Base-by-base conservation (phyloP, 2,113 vertebrate genomes). In the Pseudorhombus dupliciocellatus region DNA sequence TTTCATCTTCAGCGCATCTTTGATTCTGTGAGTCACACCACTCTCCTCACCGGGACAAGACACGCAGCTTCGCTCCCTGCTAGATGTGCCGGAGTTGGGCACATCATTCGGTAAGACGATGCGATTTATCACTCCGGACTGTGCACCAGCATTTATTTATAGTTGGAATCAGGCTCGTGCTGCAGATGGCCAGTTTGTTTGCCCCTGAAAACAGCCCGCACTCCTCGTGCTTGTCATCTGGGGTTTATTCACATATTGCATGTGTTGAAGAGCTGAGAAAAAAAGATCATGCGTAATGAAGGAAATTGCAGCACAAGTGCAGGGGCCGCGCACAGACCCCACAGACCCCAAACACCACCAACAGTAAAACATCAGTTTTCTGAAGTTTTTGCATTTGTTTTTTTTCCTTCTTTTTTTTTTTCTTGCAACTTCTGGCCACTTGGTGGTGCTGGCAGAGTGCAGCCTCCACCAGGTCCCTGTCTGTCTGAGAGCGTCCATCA, bases 361-460 rank as follows among this genome's bases (percentile, higher is more conserved):
- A 63, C 28, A 2, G 30, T 50, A 84, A 77, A 87, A 46, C 61
- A 40, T 62, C 83, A 83, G 84, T 89, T 89, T 68, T 31, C 9
- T 54, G 65, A 91, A 90, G 84, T 90, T 59, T 59, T 76, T 51
- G 20, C 20, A 7, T 22, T 51, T 22, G 11, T 3, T 21, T 22
- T 22, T 16, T 21, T 11, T n/a, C n/a, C n/a, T n/a, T n/a, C n/a
- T n/a, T 51, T 22, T 22, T 3, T 21, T 22, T 22, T 16, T 21
- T 11, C 11, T 14, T 83, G 42, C 81, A 9, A 3, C 11, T 7
- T 68, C 8, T 66, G 73, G 3, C 91, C 93, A 44, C 93, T 83
- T 89, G 92, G 91, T 92, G 92, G 92, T 83, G 92, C 92, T 94
- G 89, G 63, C 79, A 91, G 88, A 89, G 87, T 86, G 86, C 70